Evolutionary conservation across 2,888 invertebrate species (phyloP), one percentile per base, ranked within the genome.

Genomic region (Cheilosia variabilis): DNA sequence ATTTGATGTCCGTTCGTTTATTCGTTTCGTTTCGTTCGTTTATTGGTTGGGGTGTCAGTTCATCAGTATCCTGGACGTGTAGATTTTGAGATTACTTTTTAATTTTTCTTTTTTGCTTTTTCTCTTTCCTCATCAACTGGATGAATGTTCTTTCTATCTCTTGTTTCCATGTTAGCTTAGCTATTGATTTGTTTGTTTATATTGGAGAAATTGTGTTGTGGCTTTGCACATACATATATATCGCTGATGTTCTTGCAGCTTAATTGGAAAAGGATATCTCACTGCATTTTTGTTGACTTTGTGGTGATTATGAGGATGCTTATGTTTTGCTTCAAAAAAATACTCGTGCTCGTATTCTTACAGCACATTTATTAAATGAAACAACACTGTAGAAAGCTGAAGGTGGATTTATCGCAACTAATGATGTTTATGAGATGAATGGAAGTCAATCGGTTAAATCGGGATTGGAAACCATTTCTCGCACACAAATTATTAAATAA

Each of bases 171-270:
- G 83, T 79, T 75, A 43, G 73, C 52, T 83, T 47, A 73, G 73
- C 68, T 69, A 75, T 73, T 79, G 72, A 83, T 83, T 72, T 83
- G 72, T 78, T 83, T 78, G 82, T 78, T 78, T 78, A 50, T 73
- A 53, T 69, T 73, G 45, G 83, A 68, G 63, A 63, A 68, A 79
- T 68, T 71, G 57, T 55, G 41, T 71, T 78, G 57, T 58, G 57
- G 43, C 60, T 53, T 53, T 55, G 43, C 50, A 27, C 27, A 27
- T 68, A 58, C 53, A 43, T 53, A 60, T n/a, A n/a, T n/a, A n/a
- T 78, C 41, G 62, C 15, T 66, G 82, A 47, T 65, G 58, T 53
- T 82, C 77, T 72, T 72, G 47, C 71, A 53, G 78, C 34, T 81
- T 71, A 82, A 82, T 82, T 82, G 73, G 72, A 83, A 78, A 83